A percentile compares a stretch with the other conserved stretches of the same genome.
Evolutionary conservation across 1,140 invertebrate genomes (phyloP).

Genomic region (Carposina sasakii): DNA sequence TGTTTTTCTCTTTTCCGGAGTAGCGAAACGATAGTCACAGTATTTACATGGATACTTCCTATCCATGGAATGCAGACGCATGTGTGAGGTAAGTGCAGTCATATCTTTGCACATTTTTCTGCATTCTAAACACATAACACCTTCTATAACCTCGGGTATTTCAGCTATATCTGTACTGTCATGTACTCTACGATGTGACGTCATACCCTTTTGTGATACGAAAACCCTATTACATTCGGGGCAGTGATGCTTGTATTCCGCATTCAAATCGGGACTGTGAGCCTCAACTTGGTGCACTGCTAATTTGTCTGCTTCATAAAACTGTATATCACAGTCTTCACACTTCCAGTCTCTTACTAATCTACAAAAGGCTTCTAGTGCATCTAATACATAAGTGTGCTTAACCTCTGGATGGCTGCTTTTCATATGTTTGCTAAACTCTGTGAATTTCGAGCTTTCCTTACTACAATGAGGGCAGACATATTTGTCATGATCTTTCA

Average conservation of each 20-base stretch:
- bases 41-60: constrained; percentile 61
- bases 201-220: constrained; percentile 52
- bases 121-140: constrained; percentile 60
- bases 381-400: constrained; percentile 54
- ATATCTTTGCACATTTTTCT: constrained; percentile 59
- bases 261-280: constrained; percentile 48
- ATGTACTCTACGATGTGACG: constrained; percentile 52
- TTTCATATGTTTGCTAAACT: constrained; percentile 58
- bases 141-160: constrained; percentile 35
- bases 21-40: constrained; percentile 62
- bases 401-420: constrained; percentile 53
- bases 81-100: constrained; percentile 49
- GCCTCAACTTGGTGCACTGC: constrained; percentile 56
- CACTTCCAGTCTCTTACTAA: constrained; percentile 63
- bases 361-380: constrained; percentile 57
- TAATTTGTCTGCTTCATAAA: constrained; percentile 59
- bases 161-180: constrained; percentile 41
- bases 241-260: constrained; percentile 51
- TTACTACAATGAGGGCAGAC: constrained; percentile 47
- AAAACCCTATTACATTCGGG: constrained; percentile 54
- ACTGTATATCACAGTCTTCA: constrained; percentile 58
- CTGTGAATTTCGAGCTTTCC: constrained; percentile 53
- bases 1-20: constrained; percentile 49
- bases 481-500: constrained; percentile 59
- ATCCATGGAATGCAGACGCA: constrained; percentile 52